phyloP scores from a whole-genome alignment of 2,888 invertebrate species.

The Andrena camellia region DNA sequence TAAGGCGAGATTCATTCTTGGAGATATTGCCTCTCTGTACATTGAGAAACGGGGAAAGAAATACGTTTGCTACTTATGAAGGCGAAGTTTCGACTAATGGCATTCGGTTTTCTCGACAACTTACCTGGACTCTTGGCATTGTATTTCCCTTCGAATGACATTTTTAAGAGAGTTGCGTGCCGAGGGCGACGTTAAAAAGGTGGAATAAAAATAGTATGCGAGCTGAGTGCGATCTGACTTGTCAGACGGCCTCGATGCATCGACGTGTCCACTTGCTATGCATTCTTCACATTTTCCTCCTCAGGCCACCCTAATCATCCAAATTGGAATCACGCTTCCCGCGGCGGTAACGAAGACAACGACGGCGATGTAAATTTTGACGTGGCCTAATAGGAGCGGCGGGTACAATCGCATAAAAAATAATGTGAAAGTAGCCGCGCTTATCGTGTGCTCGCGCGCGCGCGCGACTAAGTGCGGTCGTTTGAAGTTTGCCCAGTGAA shows the following conservation, averaged over 20 bases:
- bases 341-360: background rate
- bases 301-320: background rate
- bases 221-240: constrained; percentile 42
- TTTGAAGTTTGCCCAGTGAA: constrained; percentile 42
- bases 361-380: constrained; percentile 53
- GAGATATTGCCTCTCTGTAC: constrained; percentile 5
- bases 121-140: constrained; percentile 88
- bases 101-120: background rate
- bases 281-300: constrained; percentile 59
- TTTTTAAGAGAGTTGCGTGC: constrained; percentile 66
- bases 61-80: background rate
- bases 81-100: background rate
- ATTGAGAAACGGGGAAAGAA: background rate
- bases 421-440: constrained; percentile 66
- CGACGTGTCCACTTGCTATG: constrained; percentile 30
- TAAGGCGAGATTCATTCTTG: background rate
- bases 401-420: constrained; percentile 54
- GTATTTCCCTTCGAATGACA: constrained; percentile 87
- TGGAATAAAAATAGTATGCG: constrained; percentile 54
- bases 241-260: constrained; percentile 52
- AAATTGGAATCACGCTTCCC: background rate
- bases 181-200: constrained; percentile 46
- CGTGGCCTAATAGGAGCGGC: constrained; percentile 58
- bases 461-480: constrained; percentile 17
- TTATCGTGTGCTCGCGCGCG: constrained; percentile 51